Percentiles rank a stretch among this genome's conserved stretches.
phyloP scores from a whole-genome alignment of 1,140 invertebrate species.

The Gryon sp. region DNA sequence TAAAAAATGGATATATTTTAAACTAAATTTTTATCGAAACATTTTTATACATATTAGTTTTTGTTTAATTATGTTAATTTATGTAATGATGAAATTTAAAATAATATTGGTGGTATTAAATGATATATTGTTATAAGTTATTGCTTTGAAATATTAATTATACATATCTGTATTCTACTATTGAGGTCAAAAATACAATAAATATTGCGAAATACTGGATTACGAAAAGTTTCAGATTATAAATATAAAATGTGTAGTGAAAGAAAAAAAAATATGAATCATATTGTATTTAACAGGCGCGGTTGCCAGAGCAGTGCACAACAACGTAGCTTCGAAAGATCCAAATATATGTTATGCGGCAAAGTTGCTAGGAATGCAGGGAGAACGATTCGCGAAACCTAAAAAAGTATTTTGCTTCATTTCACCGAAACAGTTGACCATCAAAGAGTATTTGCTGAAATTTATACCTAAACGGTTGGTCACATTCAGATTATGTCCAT shows the following conservation, averaged over 20 bases:
- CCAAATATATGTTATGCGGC: constrained; percentile 93
- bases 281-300: constrained; percentile 80
- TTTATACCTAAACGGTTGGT: constrained; percentile 94
- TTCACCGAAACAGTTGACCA: constrained; percentile 91
- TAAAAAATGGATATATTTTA: too few species aligned
- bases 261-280: constrained; percentile 3
- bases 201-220: too few species aligned
- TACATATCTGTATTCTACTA: too few species aligned
- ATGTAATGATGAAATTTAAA: too few species aligned
- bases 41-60: background rate
- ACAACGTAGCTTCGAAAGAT: constrained; percentile 91
- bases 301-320: constrained; percentile 91
- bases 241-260: background rate
- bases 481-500: constrained; percentile 95
- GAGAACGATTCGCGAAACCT: constrained; percentile 84
- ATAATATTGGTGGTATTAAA: too few species aligned
- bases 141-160: too few species aligned
- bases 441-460: constrained; percentile 95
- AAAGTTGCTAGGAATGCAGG: constrained; percentile 87
- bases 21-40: too few species aligned
- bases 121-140: too few species aligned
- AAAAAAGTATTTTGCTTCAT: constrained; percentile 94
- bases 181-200: too few species aligned
- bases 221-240: too few species aligned
- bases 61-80: background rate